phyloP scores from a whole-genome alignment of 2,888 invertebrate species.

The Biston stratarius region DNA sequence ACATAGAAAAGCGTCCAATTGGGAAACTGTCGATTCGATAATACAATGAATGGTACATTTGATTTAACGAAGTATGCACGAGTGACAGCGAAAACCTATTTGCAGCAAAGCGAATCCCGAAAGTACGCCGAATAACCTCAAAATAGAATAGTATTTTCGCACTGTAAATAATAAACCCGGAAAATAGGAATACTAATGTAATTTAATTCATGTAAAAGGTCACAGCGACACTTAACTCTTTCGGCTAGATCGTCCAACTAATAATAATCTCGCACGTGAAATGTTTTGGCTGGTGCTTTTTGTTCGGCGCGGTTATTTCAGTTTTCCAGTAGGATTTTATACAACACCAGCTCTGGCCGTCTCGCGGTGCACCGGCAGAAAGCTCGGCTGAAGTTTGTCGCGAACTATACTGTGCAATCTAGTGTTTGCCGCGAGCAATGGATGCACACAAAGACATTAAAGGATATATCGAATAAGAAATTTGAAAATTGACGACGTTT shows the following conservation, averaged over 20 bases:
- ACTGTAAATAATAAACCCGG: conserved; percentile 58
- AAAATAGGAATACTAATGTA: conserved; percentile 64
- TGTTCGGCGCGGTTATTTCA: conserved; percentile 86
- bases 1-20: conserved; percentile 23
- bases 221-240: conserved; percentile 80
- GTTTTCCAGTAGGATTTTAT: conserved; percentile 86
- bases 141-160: conserved; percentile 51
- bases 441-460: conserved; percentile 54
- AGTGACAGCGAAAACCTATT: conserved; percentile 62
- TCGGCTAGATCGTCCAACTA: conserved; percentile 86
- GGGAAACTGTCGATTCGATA: conserved; percentile 45
- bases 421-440: conserved; percentile 53
- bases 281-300: conserved; percentile 87
- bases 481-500: conserved; percentile 47
- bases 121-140: conserved; percentile 46
- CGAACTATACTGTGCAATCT: conserved; percentile 49
- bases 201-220: conserved; percentile 72
- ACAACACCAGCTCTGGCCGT: conserved; percentile 82
- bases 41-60: conserved; percentile 46
- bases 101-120: conserved; percentile 62
- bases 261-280: conserved; percentile 85
- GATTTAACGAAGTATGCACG: conserved; percentile 56
- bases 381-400: conserved; percentile 46
- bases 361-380: conserved; percentile 69
- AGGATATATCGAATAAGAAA: conserved; percentile 51